phyloP scores from a whole-genome alignment of 2,888 invertebrate species.

The Nemapogon koenigi region DNA sequence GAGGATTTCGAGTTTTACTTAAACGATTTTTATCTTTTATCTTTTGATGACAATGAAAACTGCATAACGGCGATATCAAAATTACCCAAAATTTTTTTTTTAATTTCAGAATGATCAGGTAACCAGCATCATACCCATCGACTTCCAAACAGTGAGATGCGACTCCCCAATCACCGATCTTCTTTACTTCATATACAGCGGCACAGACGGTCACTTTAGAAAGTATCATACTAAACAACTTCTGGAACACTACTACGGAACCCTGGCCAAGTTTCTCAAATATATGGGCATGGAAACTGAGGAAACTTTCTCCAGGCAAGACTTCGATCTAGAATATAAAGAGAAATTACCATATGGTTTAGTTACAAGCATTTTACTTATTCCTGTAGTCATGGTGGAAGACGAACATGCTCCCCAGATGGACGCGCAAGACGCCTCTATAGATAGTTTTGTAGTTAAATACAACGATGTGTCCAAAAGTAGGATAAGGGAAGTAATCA shows the following conservation, averaged over 20 bases:
- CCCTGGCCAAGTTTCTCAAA: background rate
- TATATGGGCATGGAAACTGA: background rate
- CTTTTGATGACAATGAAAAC: too few relatives aligned
- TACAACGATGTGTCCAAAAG: slow-evolving; percentile 25
- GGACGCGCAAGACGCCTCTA: slow-evolving; percentile 15
- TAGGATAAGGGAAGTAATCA: slow-evolving; percentile 31
- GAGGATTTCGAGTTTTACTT: too few relatives aligned
- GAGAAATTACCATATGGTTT: slow-evolving; percentile 25
- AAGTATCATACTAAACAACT: slow-evolving; percentile 3
- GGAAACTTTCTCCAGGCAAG: background rate
- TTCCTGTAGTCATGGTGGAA: slow-evolving; percentile 29
- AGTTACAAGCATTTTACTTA: slow-evolving; percentile 21
- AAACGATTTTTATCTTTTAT: too few relatives aligned
- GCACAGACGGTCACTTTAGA: slow-evolving; percentile 9
- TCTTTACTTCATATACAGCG: slow-evolving; percentile 10
- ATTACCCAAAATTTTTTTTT: too few relatives aligned
- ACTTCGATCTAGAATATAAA: slow-evolving; percentile 6
- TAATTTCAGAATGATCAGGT: slow-evolving; percentile 10
- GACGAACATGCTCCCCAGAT: slow-evolving; percentile 25
- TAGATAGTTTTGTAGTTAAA: slow-evolving; percentile 21
- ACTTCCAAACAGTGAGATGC: slow-evolving; percentile 6
- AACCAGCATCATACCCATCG: slow-evolving; percentile 6
- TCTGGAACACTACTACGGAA: slow-evolving; percentile 5
- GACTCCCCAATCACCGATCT: slow-evolving; percentile 7
- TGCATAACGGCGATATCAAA: too few relatives aligned